Evolutionary conservation across 1,140 invertebrate species (phyloP).

Genomic region (Zaprionus africanus): DNA sequence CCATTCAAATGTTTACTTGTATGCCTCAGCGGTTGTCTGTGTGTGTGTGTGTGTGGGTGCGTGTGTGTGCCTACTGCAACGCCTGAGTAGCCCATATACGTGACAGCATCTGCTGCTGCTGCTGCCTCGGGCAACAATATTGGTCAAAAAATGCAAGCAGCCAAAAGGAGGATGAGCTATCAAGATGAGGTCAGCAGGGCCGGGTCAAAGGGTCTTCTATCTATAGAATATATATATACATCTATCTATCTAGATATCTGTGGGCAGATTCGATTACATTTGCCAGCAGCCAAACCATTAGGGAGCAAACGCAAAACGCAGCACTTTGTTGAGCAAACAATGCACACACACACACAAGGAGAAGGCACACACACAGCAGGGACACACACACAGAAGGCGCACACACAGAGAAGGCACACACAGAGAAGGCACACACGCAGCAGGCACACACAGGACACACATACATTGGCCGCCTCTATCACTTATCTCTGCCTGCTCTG

Average conservation of each 20-base stretch:
- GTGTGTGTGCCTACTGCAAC: conserved; percentile 24
- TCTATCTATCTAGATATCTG: conserved; percentile 1
- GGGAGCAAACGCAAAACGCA: conserved; percentile 50
- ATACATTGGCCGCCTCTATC: neutral
- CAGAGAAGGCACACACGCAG: neutral
- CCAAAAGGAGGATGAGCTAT: conserved; percentile 25
- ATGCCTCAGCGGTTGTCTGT: conserved; percentile 25
- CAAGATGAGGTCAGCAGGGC: conserved; percentile 72
- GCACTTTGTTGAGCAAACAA: conserved; percentile 74
- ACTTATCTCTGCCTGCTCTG: conserved; percentile 21
- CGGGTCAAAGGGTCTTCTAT: conserved; percentile 50
- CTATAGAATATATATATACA: neutral
- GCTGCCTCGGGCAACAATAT: conserved; percentile 28
- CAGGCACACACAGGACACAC: neutral
- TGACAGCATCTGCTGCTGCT: conserved; percentile 37
- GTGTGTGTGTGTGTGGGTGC: conserved; percentile 7
- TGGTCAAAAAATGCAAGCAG: conserved; percentile 34
- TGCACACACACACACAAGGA: conserved; percentile 30
- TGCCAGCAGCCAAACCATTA: conserved; percentile 52
- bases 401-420: conserved; percentile 5
- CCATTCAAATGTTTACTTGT: conserved; percentile 67
- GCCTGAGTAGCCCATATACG: conserved; percentile 45
- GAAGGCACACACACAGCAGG: neutral
- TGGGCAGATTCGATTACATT: conserved; percentile 72
- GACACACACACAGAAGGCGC: neutral